phyloP scores from a whole-genome alignment of 2,888 invertebrate genomes.

The Trachelus troglodyta region DNA sequence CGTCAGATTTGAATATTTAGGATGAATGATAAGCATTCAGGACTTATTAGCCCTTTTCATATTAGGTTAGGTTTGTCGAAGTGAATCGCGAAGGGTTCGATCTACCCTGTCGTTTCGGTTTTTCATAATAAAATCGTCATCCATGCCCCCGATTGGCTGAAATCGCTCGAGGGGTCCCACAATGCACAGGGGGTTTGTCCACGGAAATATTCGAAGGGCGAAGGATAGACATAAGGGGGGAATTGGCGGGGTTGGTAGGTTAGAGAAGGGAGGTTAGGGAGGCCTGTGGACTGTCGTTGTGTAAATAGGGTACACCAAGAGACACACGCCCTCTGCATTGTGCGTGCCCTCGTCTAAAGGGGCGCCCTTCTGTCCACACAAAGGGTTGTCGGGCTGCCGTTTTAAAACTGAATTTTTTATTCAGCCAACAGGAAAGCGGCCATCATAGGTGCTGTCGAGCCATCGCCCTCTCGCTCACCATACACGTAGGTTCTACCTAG shows the following conservation, averaged over 20 bases:
- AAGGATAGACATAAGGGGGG: neutral
- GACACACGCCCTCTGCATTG: conserved; percentile 65
- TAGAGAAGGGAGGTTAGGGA: conserved; percentile 10
- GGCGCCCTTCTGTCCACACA: conserved; percentile 13
- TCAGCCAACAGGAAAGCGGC: conserved; percentile 61
- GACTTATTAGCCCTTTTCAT: neutral
- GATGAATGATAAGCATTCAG: neutral
- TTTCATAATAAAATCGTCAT: conserved; percentile 63
- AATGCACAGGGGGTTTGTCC: conserved; percentile 58
- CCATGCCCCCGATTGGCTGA: conserved; percentile 57
- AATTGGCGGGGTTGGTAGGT: conserved; percentile 3
- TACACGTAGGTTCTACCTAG: neutral
- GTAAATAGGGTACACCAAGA: conserved; percentile 64
- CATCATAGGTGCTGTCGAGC: conserved; percentile 49
- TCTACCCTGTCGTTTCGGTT: conserved; percentile 52
- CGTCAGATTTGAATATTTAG: neutral
- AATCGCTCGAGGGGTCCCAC: conserved; percentile 43
- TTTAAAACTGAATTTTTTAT: conserved; percentile 57
- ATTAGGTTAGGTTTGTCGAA: neutral
- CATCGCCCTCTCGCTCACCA: neutral
- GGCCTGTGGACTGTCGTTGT: conserved; percentile 49
- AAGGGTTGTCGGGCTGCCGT: conserved; percentile 23
- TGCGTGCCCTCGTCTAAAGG: conserved; percentile 45
- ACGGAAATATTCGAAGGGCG: conserved; percentile 36
- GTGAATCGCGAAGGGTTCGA: conserved; percentile 31